Percentiles rank a stretch among this genome's conserved stretches.
These are phyloP conservation scores for Gasterosteus nipponicus DNA, from an alignment of 2,113 vertebrate genomes.

Conservation along the genomic window DNA sequence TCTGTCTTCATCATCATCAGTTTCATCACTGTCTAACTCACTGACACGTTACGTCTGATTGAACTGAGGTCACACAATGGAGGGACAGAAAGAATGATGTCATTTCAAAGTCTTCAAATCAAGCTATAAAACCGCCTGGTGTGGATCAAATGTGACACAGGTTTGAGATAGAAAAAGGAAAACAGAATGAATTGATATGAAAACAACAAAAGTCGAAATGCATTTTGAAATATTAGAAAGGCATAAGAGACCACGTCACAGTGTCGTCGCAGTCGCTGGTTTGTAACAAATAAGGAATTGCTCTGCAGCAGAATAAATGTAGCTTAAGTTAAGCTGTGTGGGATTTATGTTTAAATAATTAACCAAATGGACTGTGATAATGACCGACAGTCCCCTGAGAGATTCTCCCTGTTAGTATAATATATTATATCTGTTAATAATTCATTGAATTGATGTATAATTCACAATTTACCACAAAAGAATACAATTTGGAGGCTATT, in stretches of 20 bases:
- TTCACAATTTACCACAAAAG: slow-evolving; percentile 37
- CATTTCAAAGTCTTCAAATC: slow-evolving; percentile 63
- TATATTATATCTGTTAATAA: slow-evolving; percentile 59
- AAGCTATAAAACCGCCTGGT: slow-evolving; percentile 48
- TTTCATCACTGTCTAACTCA: slow-evolving; percentile 34
- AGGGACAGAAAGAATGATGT: slow-evolving; percentile 16
- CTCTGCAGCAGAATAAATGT: slow-evolving; percentile 76
- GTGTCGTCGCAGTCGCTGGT: slow-evolving; percentile 62
- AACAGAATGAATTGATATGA: slow-evolving; percentile 6
- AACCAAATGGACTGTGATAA: slow-evolving; percentile 39
- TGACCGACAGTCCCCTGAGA: slow-evolving; percentile 37
- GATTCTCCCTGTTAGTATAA: slow-evolving; percentile 18
- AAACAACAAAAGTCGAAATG: slow-evolving; percentile 9
- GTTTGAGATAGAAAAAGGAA: background rate
- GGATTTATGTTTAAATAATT: slow-evolving; percentile 44
- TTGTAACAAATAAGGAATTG: slow-evolving; percentile 63
- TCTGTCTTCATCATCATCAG: slow-evolving; percentile 4
- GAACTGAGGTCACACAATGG: slow-evolving; percentile 37
- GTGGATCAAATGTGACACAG: slow-evolving; percentile 32
- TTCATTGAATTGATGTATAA: slow-evolving; percentile 47
- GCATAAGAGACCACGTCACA: background rate
- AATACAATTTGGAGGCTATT: slow-evolving; percentile 33
- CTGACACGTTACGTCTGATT: slow-evolving; percentile 31
- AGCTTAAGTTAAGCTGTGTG: slow-evolving; percentile 55
- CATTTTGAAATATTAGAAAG: slow-evolving; percentile 42